phyloP scores from a whole-genome alignment of 2,113 vertebrate species.

The Microtus richardsoni region DNA sequence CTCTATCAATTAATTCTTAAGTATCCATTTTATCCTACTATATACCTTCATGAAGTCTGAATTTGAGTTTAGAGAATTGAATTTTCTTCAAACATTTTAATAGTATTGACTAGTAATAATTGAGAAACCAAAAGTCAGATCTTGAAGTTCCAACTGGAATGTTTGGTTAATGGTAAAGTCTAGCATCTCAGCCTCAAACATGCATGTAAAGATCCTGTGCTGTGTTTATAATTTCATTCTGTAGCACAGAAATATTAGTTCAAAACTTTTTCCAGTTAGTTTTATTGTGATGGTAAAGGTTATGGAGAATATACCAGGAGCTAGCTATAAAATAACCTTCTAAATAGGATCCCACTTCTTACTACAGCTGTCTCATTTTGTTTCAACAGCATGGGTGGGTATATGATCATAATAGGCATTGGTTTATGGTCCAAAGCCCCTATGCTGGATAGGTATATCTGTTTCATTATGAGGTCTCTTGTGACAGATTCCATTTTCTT shows the following conservation, averaged over 20 bases:
- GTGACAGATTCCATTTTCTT: not conserved
- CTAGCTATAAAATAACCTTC: not conserved
- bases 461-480: not conserved
- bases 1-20: not conserved
- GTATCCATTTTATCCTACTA: not conserved
- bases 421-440: not conserved
- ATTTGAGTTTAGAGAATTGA: not conserved
- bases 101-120: not conserved
- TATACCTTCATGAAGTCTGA: not conserved
- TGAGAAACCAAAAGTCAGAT: not conserved
- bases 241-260: not conserved
- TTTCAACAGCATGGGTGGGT: not conserved
- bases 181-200: not conserved
- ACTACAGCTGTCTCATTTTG: not conserved
- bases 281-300: not conserved
- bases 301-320: not conserved
- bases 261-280: not conserved
- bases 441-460: not conserved
- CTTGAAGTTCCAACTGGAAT: not conserved
- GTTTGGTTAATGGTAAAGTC: not conserved
- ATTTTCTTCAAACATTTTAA: slow-evolving; percentile 15
- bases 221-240: not conserved
- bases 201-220: not conserved
- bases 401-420: not conserved
- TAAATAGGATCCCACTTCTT: not conserved